A percentile compares a stretch with the other conserved stretches of the same genome.
Conservation (phyloP, 2,888 invertebrate genomes). For the Lagria hirta region DNA sequence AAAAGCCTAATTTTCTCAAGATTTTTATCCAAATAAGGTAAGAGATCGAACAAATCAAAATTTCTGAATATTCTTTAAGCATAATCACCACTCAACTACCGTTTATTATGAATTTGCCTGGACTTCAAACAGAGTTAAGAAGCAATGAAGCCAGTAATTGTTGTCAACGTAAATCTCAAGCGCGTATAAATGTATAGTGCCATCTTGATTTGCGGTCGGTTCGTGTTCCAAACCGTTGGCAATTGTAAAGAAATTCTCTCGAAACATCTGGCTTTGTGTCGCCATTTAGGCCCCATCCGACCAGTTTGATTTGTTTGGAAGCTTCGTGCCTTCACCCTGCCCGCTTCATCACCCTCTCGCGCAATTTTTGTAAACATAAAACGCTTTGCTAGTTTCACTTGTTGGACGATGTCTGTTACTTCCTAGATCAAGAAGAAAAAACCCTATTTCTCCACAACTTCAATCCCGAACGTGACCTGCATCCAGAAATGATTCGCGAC, state of each 20-base stretch:
- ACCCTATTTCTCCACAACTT: conserved; percentile 30
- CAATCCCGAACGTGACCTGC: conserved; percentile 45
- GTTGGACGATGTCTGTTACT: conserved; percentile 29
- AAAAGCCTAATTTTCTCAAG: no score
- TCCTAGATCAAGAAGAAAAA: conserved; percentile 36
- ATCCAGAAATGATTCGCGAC: conserved; percentile 40
- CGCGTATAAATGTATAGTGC: conserved; percentile 21
- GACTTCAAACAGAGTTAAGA: conserved; percentile 10
- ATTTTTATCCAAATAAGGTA: no score
- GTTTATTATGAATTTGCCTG: conserved; percentile 18
- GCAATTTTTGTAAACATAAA: conserved; percentile 11
- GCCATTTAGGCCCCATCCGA: conserved; percentile 13
- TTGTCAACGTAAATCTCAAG: conserved; percentile 39
- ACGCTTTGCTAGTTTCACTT: conserved; percentile 25
- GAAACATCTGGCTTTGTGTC: conserved; percentile 30
- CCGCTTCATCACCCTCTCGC: conserved; percentile 1
- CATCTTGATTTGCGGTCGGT: conserved; percentile 19
- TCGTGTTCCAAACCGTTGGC: conserved; percentile 31
- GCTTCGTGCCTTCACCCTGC: conserved; percentile 7
- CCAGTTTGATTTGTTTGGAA: conserved; percentile 13
- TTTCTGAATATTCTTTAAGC: no score
- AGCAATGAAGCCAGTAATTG: conserved; percentile 43
- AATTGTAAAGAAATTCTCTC: conserved; percentile 28
- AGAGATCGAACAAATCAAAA: no score
- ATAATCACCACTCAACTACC: no score